Evolutionary conservation across 2,797 vertebrate genomes (phyloP).

Genomic region (Pipistrellus pygmaeus): DNA sequence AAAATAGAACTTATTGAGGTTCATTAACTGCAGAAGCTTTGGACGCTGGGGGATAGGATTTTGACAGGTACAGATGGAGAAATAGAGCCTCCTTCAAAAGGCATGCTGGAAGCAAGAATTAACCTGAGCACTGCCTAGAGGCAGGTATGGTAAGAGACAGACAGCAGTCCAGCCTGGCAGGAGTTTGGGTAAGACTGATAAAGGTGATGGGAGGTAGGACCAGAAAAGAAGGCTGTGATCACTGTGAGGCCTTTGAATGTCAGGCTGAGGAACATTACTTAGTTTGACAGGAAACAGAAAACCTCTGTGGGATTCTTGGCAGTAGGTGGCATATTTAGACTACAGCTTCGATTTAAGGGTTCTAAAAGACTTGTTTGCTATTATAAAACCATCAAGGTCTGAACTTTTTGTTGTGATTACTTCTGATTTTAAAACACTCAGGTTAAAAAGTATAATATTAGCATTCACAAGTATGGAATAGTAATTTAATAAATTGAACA

Average conservation of each 20-base stretch:
- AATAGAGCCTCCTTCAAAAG: background rate
- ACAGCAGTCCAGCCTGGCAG: background rate
- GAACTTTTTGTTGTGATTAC: background rate
- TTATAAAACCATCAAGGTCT: slow-evolving; percentile 2
- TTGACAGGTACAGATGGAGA: background rate
- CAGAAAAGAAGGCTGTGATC: background rate
- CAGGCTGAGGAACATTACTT: background rate
- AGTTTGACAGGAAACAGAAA: background rate
- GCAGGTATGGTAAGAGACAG: background rate
- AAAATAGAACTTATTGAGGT: background rate
- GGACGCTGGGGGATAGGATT: background rate
- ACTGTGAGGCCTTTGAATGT: background rate
- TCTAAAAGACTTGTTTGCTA: background rate
- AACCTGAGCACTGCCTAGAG: background rate
- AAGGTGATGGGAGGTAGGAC: background rate
- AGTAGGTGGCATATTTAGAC: background rate
- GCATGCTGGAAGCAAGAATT: background rate
- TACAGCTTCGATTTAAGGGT: slow-evolving; percentile 16
- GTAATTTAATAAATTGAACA: background rate
- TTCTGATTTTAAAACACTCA: background rate
- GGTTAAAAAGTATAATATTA: background rate
- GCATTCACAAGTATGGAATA: background rate
- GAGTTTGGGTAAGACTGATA: background rate
- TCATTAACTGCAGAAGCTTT: background rate
- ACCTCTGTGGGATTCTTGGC: background rate